A percentile compares a stretch with the other conserved stretches of the same genome.
These are phyloP conservation scores for Sinella curviseta DNA, from an alignment of 1,140 invertebrate genomes.

Conservation along the genomic window DNA sequence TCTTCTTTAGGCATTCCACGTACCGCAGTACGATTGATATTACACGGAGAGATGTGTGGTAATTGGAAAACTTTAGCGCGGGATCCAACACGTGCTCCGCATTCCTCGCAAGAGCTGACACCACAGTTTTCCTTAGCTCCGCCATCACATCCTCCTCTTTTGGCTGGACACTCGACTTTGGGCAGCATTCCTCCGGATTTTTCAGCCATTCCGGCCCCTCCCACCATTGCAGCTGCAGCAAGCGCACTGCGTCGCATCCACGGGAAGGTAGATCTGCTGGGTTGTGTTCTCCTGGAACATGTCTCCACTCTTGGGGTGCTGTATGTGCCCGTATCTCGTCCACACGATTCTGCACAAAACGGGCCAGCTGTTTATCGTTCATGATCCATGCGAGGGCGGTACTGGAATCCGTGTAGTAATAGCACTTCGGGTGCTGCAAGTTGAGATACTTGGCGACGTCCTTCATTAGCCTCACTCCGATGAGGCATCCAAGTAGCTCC, in stretches of 20 bases:
- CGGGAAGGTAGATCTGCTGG: slow-evolving; percentile 56
- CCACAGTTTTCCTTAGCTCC: background rate
- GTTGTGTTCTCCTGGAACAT: slow-evolving; percentile 54
- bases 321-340: slow-evolving; percentile 51
- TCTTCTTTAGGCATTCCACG: background rate
- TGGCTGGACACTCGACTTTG: background rate
- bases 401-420: slow-evolving; percentile 15
- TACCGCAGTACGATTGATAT: background rate
- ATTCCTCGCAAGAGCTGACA: too few species aligned
- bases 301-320: slow-evolving; percentile 52
- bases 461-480: background rate
- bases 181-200: background rate
- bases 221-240: slow-evolving; percentile 1
- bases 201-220: background rate
- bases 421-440: background rate
- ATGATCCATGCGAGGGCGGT: background rate
- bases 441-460: background rate
- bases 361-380: slow-evolving; percentile 47
- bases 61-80: background rate
- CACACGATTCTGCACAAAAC: slow-evolving; percentile 55
- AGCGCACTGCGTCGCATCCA: slow-evolving; percentile 42
- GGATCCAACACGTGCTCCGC: too few species aligned
- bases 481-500: background rate
- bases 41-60: background rate
- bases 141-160: background rate